These are phyloP conservation scores for Odocoileus virginianus DNA, from an alignment of 2,113 vertebrate genomes.

Conservation along the genomic window DNA sequence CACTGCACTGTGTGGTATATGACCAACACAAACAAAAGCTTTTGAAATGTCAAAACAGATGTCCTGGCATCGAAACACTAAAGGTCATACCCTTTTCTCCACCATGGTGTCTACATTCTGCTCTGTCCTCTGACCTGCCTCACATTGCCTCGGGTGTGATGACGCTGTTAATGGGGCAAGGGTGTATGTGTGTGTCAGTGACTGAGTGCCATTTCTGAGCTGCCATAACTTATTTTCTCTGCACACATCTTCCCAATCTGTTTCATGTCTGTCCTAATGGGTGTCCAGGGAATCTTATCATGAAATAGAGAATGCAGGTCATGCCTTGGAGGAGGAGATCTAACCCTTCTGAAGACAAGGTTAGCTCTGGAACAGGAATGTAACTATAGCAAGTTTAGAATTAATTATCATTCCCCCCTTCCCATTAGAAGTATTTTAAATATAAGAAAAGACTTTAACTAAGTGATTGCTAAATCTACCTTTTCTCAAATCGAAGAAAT, in stretches of 20 bases:
- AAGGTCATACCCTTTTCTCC: too few species aligned
- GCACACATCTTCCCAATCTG: not conserved
- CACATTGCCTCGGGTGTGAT: not conserved
- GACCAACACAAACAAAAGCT: not conserved
- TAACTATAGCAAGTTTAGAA: not conserved
- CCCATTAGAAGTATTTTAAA: not conserved
- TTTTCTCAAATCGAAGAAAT: not conserved
- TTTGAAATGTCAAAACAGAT: not conserved
- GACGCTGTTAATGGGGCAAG: not conserved
- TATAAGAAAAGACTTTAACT: not conserved
- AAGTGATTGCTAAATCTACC: not conserved
- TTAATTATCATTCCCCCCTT: not conserved
- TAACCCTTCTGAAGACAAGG: not conserved
- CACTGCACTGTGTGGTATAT: too few species aligned
- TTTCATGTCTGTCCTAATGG: not conserved
- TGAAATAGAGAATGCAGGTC: not conserved
- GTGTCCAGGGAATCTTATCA: not conserved
- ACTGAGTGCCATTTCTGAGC: not conserved
- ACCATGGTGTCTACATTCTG: not conserved
- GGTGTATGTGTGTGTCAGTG: not conserved
- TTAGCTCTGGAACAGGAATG: not conserved
- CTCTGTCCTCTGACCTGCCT: not conserved
- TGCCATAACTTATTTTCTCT: too few species aligned
- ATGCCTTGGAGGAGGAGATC: not conserved
- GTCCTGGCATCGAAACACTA: not conserved